A percentile compares a stretch with the other conserved stretches of the same genome.
Evolutionary conservation across 2,888 invertebrate genomes (phyloP).

Genomic region (Epinotia demarniana): DNA sequence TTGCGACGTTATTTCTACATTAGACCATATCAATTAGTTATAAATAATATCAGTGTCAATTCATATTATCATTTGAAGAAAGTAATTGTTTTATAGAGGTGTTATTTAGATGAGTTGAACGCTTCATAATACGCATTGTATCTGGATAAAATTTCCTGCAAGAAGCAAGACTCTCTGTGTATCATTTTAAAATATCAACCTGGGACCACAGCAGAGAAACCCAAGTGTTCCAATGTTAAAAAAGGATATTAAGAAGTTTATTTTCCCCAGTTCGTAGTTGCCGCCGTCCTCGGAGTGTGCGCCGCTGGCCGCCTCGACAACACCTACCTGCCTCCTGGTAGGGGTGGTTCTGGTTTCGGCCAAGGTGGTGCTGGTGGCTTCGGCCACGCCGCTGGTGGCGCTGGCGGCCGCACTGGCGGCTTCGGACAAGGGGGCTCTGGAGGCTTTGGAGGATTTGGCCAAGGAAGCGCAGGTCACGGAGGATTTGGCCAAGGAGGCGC

Average conservation of each 20-base stretch:
- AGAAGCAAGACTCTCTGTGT: too few species aligned
- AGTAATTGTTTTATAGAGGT: too few species aligned
- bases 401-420: conserved; percentile 41
- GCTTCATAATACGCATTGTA: too few species aligned
- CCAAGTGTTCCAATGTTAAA: too few species aligned
- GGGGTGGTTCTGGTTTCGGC: conserved; percentile 56
- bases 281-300: conserved; percentile 76
- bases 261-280: conserved; percentile 70
- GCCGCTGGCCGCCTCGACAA: conserved; percentile 79
- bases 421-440: conserved; percentile 51
- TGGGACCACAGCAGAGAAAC: too few species aligned
- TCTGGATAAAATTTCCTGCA: too few species aligned
- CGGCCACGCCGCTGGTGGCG: conserved; percentile 57
- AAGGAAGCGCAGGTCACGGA: conserved; percentile 46
- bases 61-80: too few species aligned
- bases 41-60: too few species aligned
- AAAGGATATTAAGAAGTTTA: neutral
- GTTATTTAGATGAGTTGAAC: too few species aligned
- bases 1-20: neutral
- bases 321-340: conserved; percentile 80
- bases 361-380: conserved; percentile 62
- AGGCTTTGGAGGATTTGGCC: conserved; percentile 46
- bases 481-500: conserved; percentile 46
- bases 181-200: too few species aligned
- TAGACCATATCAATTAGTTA: too few species aligned